These are phyloP conservation scores for Phymorhynchus buccinoides DNA, from an alignment of 1,140 invertebrate species.

Conservation along the genomic window DNA sequence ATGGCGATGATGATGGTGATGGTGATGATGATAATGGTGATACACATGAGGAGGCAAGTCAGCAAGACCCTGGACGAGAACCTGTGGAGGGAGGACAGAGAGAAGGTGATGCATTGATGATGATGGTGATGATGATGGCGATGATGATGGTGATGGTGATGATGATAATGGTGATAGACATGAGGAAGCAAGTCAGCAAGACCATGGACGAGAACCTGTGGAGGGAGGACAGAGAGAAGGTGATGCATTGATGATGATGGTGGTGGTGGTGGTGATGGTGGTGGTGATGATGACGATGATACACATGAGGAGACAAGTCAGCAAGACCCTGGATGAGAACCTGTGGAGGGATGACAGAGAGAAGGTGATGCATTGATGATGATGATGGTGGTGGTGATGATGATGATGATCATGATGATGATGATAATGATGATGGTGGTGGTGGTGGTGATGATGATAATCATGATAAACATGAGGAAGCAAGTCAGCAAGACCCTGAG, in stretches of 20 bases:
- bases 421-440: background rate
- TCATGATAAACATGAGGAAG: background rate
- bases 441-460: background rate
- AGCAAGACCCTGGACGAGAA: background rate
- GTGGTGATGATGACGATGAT: conserved; percentile 1
- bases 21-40: conserved; percentile 6
- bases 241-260: background rate
- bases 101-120: background rate
- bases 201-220: background rate
- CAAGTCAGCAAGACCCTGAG: background rate
- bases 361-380: background rate
- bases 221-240: too few relatives aligned
- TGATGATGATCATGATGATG: conserved; percentile 1
- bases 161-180: background rate
- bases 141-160: conserved; percentile 1
- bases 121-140: conserved; percentile 20
- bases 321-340: background rate
- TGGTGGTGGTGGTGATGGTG: conserved; percentile 14
- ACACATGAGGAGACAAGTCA: too few relatives aligned
- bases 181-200: background rate
- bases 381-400: conserved; percentile 25
- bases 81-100: background rate
- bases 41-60: background rate
- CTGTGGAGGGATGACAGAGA: background rate
- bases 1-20: conserved; percentile 4